These are phyloP conservation scores for Engraulis encrasicolus DNA, from an alignment of 2,113 vertebrate species.

Conservation along the genomic window DNA sequence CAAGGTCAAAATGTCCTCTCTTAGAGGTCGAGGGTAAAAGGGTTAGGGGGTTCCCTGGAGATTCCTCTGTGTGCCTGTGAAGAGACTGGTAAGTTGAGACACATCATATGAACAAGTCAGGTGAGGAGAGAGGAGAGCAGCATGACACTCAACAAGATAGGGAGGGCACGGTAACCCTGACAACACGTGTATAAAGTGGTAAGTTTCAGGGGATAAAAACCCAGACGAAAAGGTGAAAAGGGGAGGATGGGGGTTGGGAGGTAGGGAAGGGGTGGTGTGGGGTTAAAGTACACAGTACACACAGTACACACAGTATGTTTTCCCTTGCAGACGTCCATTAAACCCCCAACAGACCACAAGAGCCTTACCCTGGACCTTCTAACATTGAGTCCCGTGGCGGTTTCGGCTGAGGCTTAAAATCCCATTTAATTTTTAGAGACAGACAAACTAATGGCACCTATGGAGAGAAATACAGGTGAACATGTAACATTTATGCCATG, in stretches of 20 bases:
- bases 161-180: conserved; percentile 74
- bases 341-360: conserved; percentile 92
- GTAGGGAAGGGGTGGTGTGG: conserved; percentile 60
- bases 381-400: conserved; percentile 86
- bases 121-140: conserved; percentile 73
- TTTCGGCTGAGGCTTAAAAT: conserved; percentile 85
- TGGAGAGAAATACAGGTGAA: conserved; percentile 99
- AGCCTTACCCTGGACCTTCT: conserved; percentile 98
- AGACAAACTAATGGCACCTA: conserved; percentile 99
- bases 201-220: conserved; percentile 54
- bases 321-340: conserved; percentile 70
- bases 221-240: conserved; percentile 64
- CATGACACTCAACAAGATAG: conserved; percentile 75
- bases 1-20: conserved; percentile 65
- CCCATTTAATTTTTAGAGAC: conserved; percentile 98
- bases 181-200: conserved; percentile 64
- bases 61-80: conserved; percentile 91
- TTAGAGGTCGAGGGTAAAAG: conserved; percentile 40
- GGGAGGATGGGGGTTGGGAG: conserved; percentile 58
- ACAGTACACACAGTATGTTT: conserved; percentile 59
- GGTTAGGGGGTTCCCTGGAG: conserved; percentile 39
- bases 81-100: conserved; percentile 90
- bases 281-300: conserved; percentile 54
- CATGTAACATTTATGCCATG: conserved; percentile 80
- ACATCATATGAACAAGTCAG: conserved; percentile 71